phyloP scores from a whole-genome alignment of 2,888 invertebrate species.

The Polyploca ridens region DNA sequence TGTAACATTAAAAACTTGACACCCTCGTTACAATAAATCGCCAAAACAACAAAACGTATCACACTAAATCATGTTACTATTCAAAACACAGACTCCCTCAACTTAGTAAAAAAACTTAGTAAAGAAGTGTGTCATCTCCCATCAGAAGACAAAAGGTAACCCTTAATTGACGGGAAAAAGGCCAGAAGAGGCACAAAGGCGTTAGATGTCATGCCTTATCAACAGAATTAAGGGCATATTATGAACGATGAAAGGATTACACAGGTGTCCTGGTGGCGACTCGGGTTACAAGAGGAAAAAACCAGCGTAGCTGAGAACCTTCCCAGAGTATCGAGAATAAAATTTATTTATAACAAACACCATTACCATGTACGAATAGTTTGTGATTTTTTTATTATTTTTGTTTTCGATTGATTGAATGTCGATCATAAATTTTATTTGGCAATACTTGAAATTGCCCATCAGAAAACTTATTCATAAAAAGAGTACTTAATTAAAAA shows the following conservation, averaged over 20 bases:
- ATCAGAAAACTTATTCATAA: no score
- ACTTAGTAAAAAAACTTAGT: constrained; percentile 46
- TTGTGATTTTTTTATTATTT: neutral
- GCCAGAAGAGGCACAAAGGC: constrained; percentile 68
- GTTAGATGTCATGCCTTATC: constrained; percentile 82
- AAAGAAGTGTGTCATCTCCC: constrained; percentile 75
- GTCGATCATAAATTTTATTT: neutral
- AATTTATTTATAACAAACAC: neutral
- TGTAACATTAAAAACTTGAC: constrained; percentile 46
- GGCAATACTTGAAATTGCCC: neutral
- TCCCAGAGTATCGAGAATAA: neutral
- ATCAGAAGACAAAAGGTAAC: constrained; percentile 71
- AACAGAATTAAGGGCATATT: constrained; percentile 82
- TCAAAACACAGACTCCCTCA: constrained; percentile 73
- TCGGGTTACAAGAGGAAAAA: constrained; percentile 51
- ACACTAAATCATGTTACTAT: constrained; percentile 78
- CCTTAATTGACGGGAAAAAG: constrained; percentile 78
- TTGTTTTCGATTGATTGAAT: neutral
- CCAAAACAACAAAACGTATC: constrained; percentile 68
- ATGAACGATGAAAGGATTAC: constrained; percentile 81
- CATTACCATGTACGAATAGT: neutral
- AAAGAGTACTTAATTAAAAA: no score
- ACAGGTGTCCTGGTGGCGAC: constrained; percentile 72
- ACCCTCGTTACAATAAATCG: constrained; percentile 71
- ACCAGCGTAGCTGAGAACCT: constrained; percentile 13